Conservation (phyloP, 2,113 vertebrate genomes). For the Chloebia gouldiae region DNA sequence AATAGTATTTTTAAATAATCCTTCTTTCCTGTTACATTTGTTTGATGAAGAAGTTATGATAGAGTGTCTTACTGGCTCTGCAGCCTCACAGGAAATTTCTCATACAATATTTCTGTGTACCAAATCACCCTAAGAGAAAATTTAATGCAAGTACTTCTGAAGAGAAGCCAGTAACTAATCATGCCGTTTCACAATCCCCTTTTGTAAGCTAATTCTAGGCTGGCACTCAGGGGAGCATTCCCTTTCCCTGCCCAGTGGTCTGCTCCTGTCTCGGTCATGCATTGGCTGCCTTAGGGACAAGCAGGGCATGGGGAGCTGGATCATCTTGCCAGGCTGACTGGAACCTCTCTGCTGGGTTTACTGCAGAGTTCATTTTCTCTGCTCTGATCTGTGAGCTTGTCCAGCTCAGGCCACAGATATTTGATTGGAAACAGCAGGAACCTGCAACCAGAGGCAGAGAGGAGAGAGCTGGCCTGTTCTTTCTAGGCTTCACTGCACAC, state of each 20-base stretch:
- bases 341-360: neutral
- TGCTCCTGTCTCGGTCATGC: neutral
- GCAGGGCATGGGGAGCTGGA: neutral
- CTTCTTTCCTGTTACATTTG: neutral
- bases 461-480: neutral
- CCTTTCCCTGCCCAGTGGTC: neutral
- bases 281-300: neutral
- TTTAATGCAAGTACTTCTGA: neutral
- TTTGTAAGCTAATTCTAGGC: neutral
- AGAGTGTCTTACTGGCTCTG: neutral
- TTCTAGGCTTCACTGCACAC: neutral
- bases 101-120: neutral
- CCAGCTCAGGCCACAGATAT: neutral
- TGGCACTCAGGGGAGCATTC: accelerated
- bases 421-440: neutral
- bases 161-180: neutral
- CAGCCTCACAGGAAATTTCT: neutral
- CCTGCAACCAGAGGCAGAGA: neutral
- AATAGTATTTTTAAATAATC: neutral
- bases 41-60: neutral
- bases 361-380: neutral
- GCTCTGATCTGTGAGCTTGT: neutral
- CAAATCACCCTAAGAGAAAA: neutral
- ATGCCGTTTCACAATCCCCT: neutral
- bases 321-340: neutral